phyloP scores from a whole-genome alignment of 2,888 invertebrate genomes.

The Herminia tarsipennalis region DNA sequence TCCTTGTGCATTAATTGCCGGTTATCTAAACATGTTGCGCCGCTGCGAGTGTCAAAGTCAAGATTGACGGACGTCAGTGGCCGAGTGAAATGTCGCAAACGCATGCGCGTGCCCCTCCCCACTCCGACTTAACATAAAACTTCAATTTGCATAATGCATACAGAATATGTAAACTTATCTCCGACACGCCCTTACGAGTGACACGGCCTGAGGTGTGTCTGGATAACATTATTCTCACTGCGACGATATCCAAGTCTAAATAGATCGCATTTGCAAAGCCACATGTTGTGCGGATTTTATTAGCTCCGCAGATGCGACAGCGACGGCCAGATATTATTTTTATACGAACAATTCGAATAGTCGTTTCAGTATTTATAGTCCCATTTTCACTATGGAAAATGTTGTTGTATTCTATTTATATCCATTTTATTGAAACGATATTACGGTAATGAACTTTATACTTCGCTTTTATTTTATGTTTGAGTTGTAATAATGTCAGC shows the following conservation, averaged over 20 bases:
- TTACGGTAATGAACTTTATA: constrained; percentile 23
- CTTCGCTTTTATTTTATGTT: constrained; percentile 16
- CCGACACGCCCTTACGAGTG: constrained; percentile 81
- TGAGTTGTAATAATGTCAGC: constrained; percentile 21
- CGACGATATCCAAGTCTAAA: constrained; percentile 79
- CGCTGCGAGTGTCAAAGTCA: constrained; percentile 49
- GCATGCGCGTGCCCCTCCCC: constrained; percentile 45
- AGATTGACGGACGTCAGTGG: constrained; percentile 59
- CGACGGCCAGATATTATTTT: constrained; percentile 52
- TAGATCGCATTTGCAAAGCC: constrained; percentile 77
- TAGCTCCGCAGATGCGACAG: constrained; percentile 48
- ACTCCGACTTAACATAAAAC: constrained; percentile 79
- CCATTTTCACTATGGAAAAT: constrained; percentile 33
- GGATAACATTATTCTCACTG: constrained; percentile 81
- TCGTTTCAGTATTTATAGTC: constrained; percentile 44
- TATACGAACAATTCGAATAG: constrained; percentile 41
- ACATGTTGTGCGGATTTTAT: constrained; percentile 65
- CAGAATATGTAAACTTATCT: constrained; percentile 84
- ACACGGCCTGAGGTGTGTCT: constrained; percentile 79
- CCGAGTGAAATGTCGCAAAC: constrained; percentile 59
- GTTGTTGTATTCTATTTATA: constrained; percentile 26
- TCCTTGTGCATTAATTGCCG: constrained; percentile 44
- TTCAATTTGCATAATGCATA: constrained; percentile 85
- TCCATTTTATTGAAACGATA: constrained; percentile 29
- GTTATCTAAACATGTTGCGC: constrained; percentile 40